Evolutionary conservation across 2,113 vertebrate species (phyloP).

Genomic region (Scartelaos histophorus): DNA sequence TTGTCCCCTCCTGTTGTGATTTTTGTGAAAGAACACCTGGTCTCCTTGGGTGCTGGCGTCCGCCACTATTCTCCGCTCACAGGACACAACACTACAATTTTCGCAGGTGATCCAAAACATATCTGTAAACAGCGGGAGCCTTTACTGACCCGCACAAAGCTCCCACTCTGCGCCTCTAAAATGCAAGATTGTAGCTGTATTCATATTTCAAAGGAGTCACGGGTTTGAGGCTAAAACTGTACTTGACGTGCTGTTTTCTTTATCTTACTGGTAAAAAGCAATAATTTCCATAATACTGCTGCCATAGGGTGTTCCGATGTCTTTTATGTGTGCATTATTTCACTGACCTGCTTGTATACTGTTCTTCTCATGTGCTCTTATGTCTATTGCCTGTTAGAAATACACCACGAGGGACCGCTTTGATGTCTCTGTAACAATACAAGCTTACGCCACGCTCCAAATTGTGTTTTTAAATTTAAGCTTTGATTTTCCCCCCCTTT

Average conservation of each 20-base stretch:
- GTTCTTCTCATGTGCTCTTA: constrained; percentile 4
- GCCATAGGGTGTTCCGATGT: constrained; percentile 3
- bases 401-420: constrained; percentile 33
- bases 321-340: constrained; percentile 6
- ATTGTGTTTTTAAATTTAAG: constrained; percentile 39
- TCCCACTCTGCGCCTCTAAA: constrained; percentile 8
- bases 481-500: constrained; percentile 58
- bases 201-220: background rate
- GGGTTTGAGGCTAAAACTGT: constrained; percentile 10
- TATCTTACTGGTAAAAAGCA: background rate
- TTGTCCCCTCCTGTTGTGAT: background rate
- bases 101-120: background rate
- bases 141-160: constrained; percentile 5
- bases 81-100: background rate
- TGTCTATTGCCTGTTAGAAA: constrained; percentile 30
- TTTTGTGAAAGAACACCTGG: constrained; percentile 5
- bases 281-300: background rate
- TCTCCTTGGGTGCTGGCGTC: constrained; percentile 22
- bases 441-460: constrained; percentile 30
- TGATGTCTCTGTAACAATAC: constrained; percentile 47
- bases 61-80: background rate
- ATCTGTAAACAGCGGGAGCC: constrained; percentile 15
- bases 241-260: background rate
- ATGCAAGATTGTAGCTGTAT: background rate
- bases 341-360: constrained; percentile 16